Evolutionary conservation across 2,113 vertebrate species (phyloP), one percentile per base, ranked within the genome.

Genomic region (Xiphias gladius): DNA sequence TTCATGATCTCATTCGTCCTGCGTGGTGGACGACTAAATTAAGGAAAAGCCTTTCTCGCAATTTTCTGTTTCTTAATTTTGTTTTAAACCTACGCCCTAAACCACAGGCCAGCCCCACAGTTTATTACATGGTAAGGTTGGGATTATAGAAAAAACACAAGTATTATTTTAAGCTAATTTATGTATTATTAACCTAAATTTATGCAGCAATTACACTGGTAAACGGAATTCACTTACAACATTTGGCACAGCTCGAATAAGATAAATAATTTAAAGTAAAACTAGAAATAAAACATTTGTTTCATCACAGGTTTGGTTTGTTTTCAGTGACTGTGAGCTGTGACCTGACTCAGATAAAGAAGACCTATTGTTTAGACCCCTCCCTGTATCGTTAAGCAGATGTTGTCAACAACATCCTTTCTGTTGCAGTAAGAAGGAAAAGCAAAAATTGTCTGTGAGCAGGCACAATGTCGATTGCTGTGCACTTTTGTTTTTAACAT

Each of bases 401-500:
- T 83, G 68, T 72, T 85, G 79, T 74, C 73, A 87, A 89, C 88
- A 90, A 85, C 84, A 86, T 86, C 90, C 74, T 86, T 78, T 79
- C 5, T 73, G 63, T 46, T 48, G 68, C 62, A 77, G 50, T 5
- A 19, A 67, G 57, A 65, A 73, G 48, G 28, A 69, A 54, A 75
- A 83, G 63, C 54, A 82, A 72, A 84, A 79, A 67, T 14, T 26
- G 67, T 61, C 73, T 35, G 69, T 88, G 88, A 92, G 85, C 82
- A 77, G 88, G 89, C 83, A 82, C 66, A 63, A 69, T 37, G 54
- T 30, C 17, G 26, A 86, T 83, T 77, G 68, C 82, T 74, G 69
- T 28, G 79, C 91, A 91, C 88, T 93, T 89, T 90, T 90, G 91
- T 92, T 92, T 92, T 92, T 90, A 67, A 86, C 90, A 88, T 91